Conservation (phyloP, 1,140 invertebrate genomes). For the Oscheius sp. region DNA sequence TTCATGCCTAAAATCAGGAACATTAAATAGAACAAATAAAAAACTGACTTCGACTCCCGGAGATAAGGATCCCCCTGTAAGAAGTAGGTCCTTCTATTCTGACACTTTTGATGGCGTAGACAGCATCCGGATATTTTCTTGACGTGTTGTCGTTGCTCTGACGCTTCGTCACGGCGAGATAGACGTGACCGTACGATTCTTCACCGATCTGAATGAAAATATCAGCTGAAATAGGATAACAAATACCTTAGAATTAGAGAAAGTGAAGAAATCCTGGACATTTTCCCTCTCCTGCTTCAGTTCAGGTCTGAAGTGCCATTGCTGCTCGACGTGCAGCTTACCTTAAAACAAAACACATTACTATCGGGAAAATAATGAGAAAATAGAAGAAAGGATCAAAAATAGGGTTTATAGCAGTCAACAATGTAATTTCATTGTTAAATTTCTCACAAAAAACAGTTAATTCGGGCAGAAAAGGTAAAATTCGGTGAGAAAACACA, state of each 20-base stretch:
- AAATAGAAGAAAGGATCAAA: too few species aligned
- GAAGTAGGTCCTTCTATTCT: constrained; percentile 97
- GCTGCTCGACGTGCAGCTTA: too few species aligned
- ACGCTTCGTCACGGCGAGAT: constrained; percentile 84
- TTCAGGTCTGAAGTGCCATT: constrained; percentile 1
- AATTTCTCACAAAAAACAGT: too few species aligned
- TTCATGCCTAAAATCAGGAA: constrained; percentile 48
- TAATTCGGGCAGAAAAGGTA: too few species aligned
- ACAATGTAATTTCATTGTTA: too few species aligned
- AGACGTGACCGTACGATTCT: constrained; percentile 98
- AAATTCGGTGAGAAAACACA: too few species aligned
- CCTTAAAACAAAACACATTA: too few species aligned
- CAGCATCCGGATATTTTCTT: constrained; percentile 53
- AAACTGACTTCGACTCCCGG: constrained; percentile 85
- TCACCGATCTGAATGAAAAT: constrained; percentile 68
- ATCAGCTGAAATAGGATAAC: not conserved
- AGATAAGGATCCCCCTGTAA: constrained; percentile 97
- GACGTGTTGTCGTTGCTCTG: too few species aligned
- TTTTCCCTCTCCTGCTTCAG: constrained; percentile 44
- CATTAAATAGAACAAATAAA: not conserved
- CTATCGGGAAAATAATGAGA: too few species aligned
- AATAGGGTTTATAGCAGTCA: too few species aligned
- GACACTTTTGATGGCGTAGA: constrained; percentile 95
- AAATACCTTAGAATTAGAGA: constrained; percentile 77
- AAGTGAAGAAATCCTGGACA: constrained; percentile 97